Evolutionary conservation across 2,797 vertebrate species (phyloP), one percentile per base, ranked within the genome.

Genomic region (Aulostomus chinensis): DNA sequence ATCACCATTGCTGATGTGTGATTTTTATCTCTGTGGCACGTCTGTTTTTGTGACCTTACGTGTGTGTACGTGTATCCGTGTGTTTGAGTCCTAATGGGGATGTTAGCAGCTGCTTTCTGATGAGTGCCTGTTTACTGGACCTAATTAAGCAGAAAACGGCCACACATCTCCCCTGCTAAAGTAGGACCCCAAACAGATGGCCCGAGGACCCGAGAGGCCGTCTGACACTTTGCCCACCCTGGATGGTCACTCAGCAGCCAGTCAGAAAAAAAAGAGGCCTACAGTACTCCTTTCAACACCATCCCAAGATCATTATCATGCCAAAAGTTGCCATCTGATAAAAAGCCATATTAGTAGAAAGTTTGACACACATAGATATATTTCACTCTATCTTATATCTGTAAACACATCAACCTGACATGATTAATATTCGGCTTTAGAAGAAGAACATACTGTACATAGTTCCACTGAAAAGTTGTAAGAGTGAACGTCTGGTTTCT

Each of bases 131-230:
- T 91, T 91, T 89, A 90, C 81, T 73, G 84, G 87, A 86, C 83
- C 88, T 88, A 91, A 89, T 91, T 91, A 90, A 86, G 84, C 83
- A 82, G 80, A 88, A 90, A 90, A 88, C 59, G 64, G 84, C 87
- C 80, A 81, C 88, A 88, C 72, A 62, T 79, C 83, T 74, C 68
- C 65, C 46, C 55, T 28, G 70, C 80, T 83, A 81, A 75, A 86
- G 71, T 62, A 69, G 77, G 80, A 78, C 76, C 81, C 50, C 66
- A 62, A 84, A 82, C 86, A 89, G 88, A 89, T 88, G 88, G 85
- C 81, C 70, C 5, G 56, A 59, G 67, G 72, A 77, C 86, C 83
- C 80, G 2, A 30, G 84, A 84, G 83, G 80, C 70, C 5, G 64
- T 40, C 76, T 76, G 66, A 81, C 75, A 81, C 80, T 69, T 78